Evolutionary conservation across 2,888 invertebrate species (phyloP).

Genomic region (Harpagoxenus sublaevis): DNA sequence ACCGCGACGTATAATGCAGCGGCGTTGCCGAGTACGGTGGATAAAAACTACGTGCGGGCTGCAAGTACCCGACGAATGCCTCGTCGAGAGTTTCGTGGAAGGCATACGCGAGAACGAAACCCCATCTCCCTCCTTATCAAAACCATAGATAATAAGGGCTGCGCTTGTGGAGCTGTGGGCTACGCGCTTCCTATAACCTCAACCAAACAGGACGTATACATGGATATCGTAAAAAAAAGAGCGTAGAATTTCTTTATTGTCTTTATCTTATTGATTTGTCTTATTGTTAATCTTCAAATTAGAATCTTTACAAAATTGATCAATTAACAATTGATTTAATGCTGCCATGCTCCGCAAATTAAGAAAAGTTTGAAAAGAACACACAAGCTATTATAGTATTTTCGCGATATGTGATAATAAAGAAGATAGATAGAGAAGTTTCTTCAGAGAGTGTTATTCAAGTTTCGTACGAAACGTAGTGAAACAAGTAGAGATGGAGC

Average conservation of each 20-base stretch:
- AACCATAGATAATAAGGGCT: neutral
- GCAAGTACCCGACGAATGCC: neutral
- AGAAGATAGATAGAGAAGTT: neutral
- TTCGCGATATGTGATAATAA: neutral
- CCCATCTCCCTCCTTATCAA: neutral
- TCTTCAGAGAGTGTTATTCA: neutral
- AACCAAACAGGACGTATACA: neutral
- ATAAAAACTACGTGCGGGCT: neutral
- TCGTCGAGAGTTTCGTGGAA: neutral
- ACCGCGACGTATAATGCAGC: slow-evolving; percentile 17
- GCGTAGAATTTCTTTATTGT: neutral
- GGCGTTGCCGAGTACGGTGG: neutral
- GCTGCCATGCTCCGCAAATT: neutral
- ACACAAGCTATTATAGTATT: neutral
- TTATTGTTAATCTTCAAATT: neutral
- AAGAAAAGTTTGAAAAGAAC: neutral
- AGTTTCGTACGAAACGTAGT: neutral
- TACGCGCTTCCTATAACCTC: neutral
- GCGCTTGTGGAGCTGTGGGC: too few species aligned
- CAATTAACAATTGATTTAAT: neutral
- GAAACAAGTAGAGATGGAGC: neutral
- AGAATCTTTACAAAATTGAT: neutral
- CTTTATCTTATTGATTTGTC: neutral
- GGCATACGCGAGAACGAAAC: neutral
- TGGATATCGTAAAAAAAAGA: neutral